phyloP scores from a whole-genome alignment of 2,797 vertebrate genomes.

The Melopsittacus undulatus region DNA sequence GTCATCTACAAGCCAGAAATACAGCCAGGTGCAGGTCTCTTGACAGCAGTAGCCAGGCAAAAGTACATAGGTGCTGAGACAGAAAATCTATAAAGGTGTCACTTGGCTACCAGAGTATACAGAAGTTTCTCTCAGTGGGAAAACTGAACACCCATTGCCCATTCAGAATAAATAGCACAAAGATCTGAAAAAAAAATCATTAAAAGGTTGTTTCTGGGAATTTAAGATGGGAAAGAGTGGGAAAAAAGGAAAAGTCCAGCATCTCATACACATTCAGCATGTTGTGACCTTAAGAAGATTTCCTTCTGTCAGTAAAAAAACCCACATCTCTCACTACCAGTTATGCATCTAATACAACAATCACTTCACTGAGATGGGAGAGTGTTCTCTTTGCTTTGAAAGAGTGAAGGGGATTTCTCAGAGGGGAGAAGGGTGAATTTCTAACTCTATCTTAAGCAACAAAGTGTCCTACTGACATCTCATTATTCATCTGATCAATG shows the following conservation, averaged over 20 bases:
- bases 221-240: not conserved
- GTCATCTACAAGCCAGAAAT: not conserved
- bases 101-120: not conserved
- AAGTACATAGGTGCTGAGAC: not conserved
- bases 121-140: not conserved
- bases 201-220: not conserved
- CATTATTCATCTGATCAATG: not conserved
- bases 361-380: not conserved
- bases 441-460: not conserved
- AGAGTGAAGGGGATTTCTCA: not conserved
- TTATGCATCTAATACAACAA: not conserved
- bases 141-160: not conserved
- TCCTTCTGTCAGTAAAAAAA: not conserved
- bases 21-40: not conserved
- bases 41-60: not conserved
- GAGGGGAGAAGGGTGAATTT: not conserved
- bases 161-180: not conserved
- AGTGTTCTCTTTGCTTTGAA: not conserved
- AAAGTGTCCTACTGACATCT: not conserved
- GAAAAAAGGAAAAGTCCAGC: not conserved
- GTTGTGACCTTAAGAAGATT: not conserved
- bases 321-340: not conserved
- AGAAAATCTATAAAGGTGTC: not conserved
- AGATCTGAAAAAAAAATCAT: not conserved
- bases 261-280: not conserved